Conservation (phyloP, 1,140 invertebrate genomes). For the Tyrophagus putrescentiae region DNA sequence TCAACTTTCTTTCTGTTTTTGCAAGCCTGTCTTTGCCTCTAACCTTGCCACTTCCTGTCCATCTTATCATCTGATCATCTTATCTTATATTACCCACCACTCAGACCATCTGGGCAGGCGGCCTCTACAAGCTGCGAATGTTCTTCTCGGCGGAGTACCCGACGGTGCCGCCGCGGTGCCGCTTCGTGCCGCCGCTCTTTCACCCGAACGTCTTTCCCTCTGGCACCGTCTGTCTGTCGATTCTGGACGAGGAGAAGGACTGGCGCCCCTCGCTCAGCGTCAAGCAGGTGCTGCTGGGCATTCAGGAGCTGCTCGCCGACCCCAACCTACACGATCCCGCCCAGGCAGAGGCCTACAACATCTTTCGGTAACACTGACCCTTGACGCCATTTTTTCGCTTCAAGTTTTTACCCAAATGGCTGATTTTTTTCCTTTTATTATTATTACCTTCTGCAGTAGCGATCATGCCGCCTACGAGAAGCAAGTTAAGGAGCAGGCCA, state of each 20-base stretch:
- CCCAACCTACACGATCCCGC: slow-evolving; percentile 99
- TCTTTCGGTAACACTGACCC: slow-evolving; percentile 89
- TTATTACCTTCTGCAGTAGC: slow-evolving; percentile 58
- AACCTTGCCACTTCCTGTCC: not conserved
- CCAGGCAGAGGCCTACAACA: slow-evolving; percentile 98
- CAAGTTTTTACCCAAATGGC: slow-evolving; percentile 31
- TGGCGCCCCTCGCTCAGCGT: slow-evolving; percentile 99
- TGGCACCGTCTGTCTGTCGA: slow-evolving; percentile 87
- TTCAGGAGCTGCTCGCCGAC: slow-evolving; percentile 95
- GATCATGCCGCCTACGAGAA: slow-evolving; percentile 95
- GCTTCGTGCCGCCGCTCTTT: slow-evolving; percentile 97
- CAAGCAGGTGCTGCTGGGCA: slow-evolving; percentile 95
- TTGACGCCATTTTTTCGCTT: no score
- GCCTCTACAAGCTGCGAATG: slow-evolving; percentile 91
- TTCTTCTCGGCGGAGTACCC: slow-evolving; percentile 99
- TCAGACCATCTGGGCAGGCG: slow-evolving; percentile 83
- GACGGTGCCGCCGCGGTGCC: slow-evolving; percentile 96
- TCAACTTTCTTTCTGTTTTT: not conserved
- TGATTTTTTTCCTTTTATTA: slow-evolving; percentile 23
- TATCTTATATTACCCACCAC: slow-evolving; percentile 25
- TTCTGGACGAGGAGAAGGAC: slow-evolving; percentile 97
- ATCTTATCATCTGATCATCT: not conserved
- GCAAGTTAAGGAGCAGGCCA: slow-evolving; percentile 83
- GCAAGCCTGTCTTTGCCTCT: no score
- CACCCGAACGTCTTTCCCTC: slow-evolving; percentile 99